Evolutionary conservation across 2,113 vertebrate genomes (phyloP).

Genomic region (Dromiciops gliroides): DNA sequence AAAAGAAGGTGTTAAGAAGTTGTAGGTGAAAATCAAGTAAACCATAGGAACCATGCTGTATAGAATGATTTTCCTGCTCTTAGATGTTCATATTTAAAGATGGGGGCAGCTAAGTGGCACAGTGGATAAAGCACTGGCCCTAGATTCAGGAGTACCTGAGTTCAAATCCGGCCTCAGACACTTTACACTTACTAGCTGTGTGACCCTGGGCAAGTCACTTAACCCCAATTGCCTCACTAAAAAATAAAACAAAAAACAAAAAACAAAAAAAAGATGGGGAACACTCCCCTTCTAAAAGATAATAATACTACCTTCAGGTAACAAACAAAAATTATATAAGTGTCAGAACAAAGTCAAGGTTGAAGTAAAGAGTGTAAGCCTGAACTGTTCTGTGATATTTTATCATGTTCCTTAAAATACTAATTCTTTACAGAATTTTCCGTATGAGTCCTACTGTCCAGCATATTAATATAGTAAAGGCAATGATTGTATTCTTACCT

Average conservation of each 20-base stretch:
- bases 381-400: not conserved
- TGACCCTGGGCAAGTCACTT: too few relatives aligned
- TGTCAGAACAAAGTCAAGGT: not conserved
- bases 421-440: not conserved
- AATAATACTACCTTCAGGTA: fast-evolving
- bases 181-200: too few relatives aligned
- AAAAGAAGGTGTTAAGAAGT: slow-evolving; percentile 4
- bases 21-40: not conserved
- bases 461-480: not conserved
- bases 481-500: not conserved
- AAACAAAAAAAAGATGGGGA: not conserved
- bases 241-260: too few relatives aligned
- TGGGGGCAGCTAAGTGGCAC: too few relatives aligned
- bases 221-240: too few relatives aligned
- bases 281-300: not conserved
- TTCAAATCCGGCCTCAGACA: too few relatives aligned
- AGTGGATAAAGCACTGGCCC: too few relatives aligned
- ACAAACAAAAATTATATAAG: slow-evolving; percentile 16
- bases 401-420: not conserved
- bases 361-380: not conserved
- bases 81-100: not conserved
- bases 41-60: not conserved
- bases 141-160: too few relatives aligned
- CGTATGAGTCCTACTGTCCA: not conserved
- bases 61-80: not conserved